Percentiles rank a stretch among this genome's conserved stretches.
These are phyloP conservation scores for Riparia riparia DNA, from an alignment of 2,113 vertebrate species.

Conservation along the genomic window DNA sequence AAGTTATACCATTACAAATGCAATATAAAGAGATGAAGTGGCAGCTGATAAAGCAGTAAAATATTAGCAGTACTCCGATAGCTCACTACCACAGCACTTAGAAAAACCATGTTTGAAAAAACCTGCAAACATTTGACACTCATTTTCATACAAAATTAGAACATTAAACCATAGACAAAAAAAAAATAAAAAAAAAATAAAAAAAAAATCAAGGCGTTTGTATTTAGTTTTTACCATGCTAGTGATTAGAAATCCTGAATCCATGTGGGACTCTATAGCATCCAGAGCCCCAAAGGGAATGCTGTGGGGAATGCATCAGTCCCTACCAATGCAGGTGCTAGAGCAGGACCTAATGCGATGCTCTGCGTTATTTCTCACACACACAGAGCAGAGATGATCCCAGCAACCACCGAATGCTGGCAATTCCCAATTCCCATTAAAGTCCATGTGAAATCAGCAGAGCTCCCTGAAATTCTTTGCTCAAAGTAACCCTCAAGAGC, in stretches of 20 bases:
- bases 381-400: neutral
- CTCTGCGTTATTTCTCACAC: neutral
- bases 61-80: neutral
- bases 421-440: neutral
- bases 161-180: neutral
- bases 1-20: constrained; percentile 1
- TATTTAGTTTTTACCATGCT: neutral
- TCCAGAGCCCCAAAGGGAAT: neutral
- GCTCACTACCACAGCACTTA: neutral
- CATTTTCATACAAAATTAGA: neutral
- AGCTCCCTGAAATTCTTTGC: neutral
- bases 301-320: accelerated
- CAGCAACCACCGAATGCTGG: neutral
- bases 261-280: accelerated
- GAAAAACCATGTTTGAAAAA: neutral
- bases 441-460: neutral
- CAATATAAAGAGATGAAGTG: neutral
- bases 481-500: neutral
- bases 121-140: neutral
- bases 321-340: neutral
- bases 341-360: neutral
- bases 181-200: constrained; percentile 4
- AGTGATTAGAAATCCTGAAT: neutral
- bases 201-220: neutral
- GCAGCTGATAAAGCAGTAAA: constrained; percentile 29